Evolutionary conservation across 2,888 invertebrate genomes (phyloP).

Genomic region (Girardia tigrina): DNA sequence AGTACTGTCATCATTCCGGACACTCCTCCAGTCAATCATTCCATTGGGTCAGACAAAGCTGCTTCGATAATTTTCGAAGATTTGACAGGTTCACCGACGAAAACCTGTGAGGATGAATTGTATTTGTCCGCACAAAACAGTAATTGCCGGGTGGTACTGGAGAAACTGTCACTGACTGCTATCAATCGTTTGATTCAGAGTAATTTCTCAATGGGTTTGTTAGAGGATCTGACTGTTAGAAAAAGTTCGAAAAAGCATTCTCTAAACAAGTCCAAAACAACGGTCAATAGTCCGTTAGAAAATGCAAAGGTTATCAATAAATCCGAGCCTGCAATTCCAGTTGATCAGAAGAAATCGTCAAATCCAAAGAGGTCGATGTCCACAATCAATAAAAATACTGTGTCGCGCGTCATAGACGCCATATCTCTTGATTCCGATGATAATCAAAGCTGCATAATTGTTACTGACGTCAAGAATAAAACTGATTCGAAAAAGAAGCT

Average conservation of each 20-base stretch:
- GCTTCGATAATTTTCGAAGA: background rate
- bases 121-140: background rate
- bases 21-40: background rate
- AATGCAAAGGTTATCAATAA: too few relatives aligned
- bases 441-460: background rate
- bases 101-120: background rate
- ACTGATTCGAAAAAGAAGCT: background rate
- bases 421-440: constrained; percentile 3
- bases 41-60: background rate
- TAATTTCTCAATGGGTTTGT: background rate
- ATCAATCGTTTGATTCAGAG: background rate
- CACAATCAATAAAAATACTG: background rate
- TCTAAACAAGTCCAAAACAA: too few relatives aligned
- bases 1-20: background rate
- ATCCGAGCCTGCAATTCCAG: too few relatives aligned
- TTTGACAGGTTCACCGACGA: background rate
- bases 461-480: background rate
- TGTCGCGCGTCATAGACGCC: background rate
- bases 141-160: background rate
- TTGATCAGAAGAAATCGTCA: background rate
- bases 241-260: too few relatives aligned
- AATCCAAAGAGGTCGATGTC: background rate
- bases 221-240: background rate
- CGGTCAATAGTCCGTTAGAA: too few relatives aligned
- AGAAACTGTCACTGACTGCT: background rate